phyloP scores from a whole-genome alignment of 2,888 invertebrate species.

The Plagodis dolabraria region DNA sequence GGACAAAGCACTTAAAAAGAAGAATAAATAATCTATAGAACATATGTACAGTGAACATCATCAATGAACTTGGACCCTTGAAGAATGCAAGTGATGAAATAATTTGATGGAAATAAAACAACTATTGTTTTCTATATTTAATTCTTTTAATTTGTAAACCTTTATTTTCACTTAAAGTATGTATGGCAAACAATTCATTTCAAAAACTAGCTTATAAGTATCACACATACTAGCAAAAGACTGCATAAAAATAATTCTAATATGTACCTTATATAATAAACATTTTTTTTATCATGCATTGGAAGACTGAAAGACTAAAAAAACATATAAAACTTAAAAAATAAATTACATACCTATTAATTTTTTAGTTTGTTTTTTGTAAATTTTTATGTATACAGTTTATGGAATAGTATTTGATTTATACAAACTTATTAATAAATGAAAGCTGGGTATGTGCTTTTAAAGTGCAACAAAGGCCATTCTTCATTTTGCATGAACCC shows the following conservation, averaged over 20 bases:
- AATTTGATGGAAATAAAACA: slow-evolving; percentile 38
- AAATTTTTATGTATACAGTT: background rate
- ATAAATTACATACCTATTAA: background rate
- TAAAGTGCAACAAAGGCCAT: too few species aligned
- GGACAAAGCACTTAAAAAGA: slow-evolving; percentile 90
- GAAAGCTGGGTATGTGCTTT: too few species aligned
- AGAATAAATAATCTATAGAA: slow-evolving; percentile 58
- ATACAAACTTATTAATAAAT: too few species aligned
- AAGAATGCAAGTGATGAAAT: slow-evolving; percentile 25
- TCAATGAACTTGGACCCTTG: background rate
- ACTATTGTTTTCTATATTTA: slow-evolving; percentile 34
- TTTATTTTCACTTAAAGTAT: slow-evolving; percentile 28
- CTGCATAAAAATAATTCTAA: background rate
- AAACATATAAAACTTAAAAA: slow-evolving; percentile 8
- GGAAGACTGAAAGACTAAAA: slow-evolving; percentile 37
- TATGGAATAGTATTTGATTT: too few species aligned
- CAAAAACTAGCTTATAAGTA: slow-evolving; percentile 2
- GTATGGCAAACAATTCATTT: slow-evolving; percentile 28
- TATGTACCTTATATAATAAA: background rate
- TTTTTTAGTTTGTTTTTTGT: background rate
- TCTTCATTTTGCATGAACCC: too few species aligned
- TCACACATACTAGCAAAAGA: background rate
- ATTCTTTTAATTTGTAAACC: slow-evolving; percentile 21
- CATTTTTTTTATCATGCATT: slow-evolving; percentile 16
- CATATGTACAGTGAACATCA: background rate